A percentile compares a stretch with the other conserved stretches of the same genome.
phyloP scores from a whole-genome alignment of 2,113 vertebrate genomes.

The Euleptes europaea region DNA sequence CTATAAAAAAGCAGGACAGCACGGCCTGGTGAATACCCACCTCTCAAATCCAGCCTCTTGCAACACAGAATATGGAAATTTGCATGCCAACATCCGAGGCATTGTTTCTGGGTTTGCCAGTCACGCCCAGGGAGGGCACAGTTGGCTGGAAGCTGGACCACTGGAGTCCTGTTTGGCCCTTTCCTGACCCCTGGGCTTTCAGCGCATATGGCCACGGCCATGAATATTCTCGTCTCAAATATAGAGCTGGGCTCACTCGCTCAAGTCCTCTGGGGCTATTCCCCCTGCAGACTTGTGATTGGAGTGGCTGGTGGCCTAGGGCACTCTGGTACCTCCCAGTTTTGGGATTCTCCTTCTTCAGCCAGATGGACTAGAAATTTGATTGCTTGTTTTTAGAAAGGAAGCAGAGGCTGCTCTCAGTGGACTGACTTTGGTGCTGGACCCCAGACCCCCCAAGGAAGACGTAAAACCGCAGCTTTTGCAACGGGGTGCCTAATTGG shows the following conservation, averaged over 20 bases:
- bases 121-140: no score
- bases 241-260: not conserved
- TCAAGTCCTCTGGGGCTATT: not conserved
- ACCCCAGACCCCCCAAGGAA: not conserved
- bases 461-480: not conserved
- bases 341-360: not conserved
- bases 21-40: not conserved
- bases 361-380: not conserved
- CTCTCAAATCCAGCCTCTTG: no score
- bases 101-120: not conserved
- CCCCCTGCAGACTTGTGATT: not conserved
- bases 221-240: no score
- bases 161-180: not conserved
- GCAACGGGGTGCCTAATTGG: not conserved
- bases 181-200: not conserved
- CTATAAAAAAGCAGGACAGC: constrained; percentile 53
- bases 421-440: not conserved
- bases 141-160: no score
- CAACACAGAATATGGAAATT: no score
- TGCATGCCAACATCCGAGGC: accelerated
- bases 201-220: not conserved
- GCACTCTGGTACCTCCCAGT: not conserved
- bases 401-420: no score
- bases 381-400: no score
- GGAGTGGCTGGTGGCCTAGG: no score